A percentile compares a stretch with the other conserved stretches of the same genome.
These are phyloP conservation scores for Gerris buenoi DNA, from an alignment of 1,140 invertebrate species.

Conservation along the genomic window DNA sequence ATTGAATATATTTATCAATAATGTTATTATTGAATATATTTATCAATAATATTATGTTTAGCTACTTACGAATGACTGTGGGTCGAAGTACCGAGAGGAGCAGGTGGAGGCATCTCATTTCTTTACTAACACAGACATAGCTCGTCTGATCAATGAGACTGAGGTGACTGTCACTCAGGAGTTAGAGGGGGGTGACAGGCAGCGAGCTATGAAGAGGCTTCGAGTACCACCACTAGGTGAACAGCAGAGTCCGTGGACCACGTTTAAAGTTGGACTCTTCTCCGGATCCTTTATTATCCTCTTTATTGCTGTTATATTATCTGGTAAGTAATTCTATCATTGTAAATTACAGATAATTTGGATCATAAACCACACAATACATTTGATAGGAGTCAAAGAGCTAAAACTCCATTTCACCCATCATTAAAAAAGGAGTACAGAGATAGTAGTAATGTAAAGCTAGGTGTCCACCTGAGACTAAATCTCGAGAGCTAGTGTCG, in stretches of 20 bases:
- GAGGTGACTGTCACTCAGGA: slow-evolving; percentile 67
- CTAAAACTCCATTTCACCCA: no score
- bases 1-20: no score
- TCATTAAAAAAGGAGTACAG: no score
- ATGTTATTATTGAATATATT: no score
- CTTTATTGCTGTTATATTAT: slow-evolving; percentile 50
- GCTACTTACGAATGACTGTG: slow-evolving; percentile 40
- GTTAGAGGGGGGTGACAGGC: slow-evolving; percentile 66
- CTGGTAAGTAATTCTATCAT: slow-evolving; percentile 42
- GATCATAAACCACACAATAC: no score
- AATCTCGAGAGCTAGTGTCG: no score
- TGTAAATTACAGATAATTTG: no score
- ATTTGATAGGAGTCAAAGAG: no score
- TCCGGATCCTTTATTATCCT: slow-evolving; percentile 68
- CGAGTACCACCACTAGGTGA: slow-evolving; percentile 74
- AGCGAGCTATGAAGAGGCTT: slow-evolving; percentile 72
- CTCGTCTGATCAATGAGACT: slow-evolving; percentile 68
- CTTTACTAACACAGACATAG: slow-evolving; percentile 75
- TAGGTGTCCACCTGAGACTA: no score
- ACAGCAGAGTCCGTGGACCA: slow-evolving; percentile 65
- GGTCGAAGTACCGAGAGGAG: slow-evolving; percentile 55
- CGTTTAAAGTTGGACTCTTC: slow-evolving; percentile 69
- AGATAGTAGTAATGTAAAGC: no score
- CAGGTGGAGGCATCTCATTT: slow-evolving; percentile 71
- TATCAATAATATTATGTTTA: slow-evolving; percentile 25